Evolutionary conservation across 2,113 vertebrate species (phyloP).

Genomic region (Vanacampus margaritifer): DNA sequence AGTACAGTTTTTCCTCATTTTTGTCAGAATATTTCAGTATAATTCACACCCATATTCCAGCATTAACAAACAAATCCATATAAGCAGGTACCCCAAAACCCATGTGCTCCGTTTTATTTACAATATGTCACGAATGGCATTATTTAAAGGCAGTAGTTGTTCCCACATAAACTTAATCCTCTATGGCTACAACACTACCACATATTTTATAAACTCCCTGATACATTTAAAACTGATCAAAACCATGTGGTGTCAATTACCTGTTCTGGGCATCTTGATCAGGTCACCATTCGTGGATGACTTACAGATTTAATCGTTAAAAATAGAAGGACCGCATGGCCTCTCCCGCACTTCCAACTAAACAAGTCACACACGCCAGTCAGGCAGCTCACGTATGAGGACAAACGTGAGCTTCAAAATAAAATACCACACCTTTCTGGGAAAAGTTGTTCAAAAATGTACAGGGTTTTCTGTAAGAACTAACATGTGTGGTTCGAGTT

Average conservation of each 20-base stretch:
- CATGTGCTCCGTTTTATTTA: too few species aligned
- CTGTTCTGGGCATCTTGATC: constrained; percentile 45
- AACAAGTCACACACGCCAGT: neutral
- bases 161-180: neutral
- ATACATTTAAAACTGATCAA: neutral
- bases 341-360: neutral
- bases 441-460: neutral
- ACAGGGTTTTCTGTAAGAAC: neutral
- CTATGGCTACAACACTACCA: neutral
- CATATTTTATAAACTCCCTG: neutral
- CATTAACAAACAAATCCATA: too few species aligned
- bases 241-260: constrained; percentile 18
- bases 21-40: too few species aligned
- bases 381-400: neutral
- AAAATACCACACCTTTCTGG: constrained; percentile 1
- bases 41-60: too few species aligned
- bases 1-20: too few species aligned
- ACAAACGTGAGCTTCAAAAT: constrained; percentile 42
- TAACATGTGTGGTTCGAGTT: neutral
- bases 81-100: too few species aligned
- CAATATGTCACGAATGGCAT: too few species aligned
- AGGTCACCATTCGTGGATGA: constrained; percentile 33
- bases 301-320: too few species aligned
- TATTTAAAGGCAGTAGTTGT: neutral
- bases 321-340: neutral